These are phyloP conservation scores for Vanessa tameamea DNA, from an alignment of 1,140 invertebrate species.

Conservation along the genomic window DNA sequence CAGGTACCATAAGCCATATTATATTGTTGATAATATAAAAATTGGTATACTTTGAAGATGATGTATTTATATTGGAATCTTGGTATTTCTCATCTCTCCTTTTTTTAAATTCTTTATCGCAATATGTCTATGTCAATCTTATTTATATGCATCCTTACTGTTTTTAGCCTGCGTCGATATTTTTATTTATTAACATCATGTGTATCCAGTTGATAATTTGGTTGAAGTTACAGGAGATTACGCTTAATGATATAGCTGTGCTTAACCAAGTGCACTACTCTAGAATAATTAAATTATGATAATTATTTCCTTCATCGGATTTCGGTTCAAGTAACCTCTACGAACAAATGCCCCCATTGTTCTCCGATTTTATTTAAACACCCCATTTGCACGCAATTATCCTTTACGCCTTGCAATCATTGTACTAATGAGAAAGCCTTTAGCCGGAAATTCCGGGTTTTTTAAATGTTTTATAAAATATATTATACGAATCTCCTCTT, in stretches of 20 bases:
- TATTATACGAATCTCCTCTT: not conserved
- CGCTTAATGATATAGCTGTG: not conserved
- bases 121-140: too few species aligned
- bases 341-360: slow-evolving; percentile 1
- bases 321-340: slow-evolving; percentile 3
- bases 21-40: too few species aligned
- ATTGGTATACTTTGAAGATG: too few species aligned
- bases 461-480: slow-evolving; percentile 3
- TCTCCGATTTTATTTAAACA: slow-evolving; percentile 13
- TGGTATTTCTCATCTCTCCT: too few species aligned
- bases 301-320: slow-evolving; percentile 4
- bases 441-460: slow-evolving; percentile 1
- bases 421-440: slow-evolving; percentile 10
- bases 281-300: slow-evolving; percentile 8
- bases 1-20: too few species aligned
- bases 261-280: not conserved
- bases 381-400: slow-evolving; percentile 12
- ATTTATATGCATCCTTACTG: too few species aligned
- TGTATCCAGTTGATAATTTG: not conserved
- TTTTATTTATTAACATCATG: too few species aligned
- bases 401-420: slow-evolving; percentile 1
- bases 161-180: too few species aligned
- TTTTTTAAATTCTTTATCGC: too few species aligned
- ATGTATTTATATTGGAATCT: too few species aligned
- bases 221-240: not conserved